Evolutionary conservation across 1,140 invertebrate species (phyloP).

Genomic region (Caenorhabditis brenneri): DNA sequence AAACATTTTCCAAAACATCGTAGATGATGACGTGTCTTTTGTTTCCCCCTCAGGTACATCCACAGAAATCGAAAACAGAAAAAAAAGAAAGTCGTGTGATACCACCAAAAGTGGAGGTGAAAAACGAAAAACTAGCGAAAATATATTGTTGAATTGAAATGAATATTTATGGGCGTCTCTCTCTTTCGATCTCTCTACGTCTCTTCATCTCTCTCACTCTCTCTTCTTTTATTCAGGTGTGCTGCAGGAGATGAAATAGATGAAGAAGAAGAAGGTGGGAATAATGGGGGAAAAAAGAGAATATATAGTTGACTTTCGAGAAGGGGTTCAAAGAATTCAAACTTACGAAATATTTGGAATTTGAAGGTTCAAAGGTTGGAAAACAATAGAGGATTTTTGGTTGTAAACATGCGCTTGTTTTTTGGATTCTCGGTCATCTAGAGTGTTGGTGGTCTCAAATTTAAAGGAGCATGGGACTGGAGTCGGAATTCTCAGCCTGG

Average conservation of each 20-base stretch:
- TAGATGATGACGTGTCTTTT: neutral
- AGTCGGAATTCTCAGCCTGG: too few species aligned
- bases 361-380: too few species aligned
- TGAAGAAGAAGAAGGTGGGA: neutral
- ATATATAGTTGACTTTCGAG: neutral
- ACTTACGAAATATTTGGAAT: neutral
- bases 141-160: constrained; percentile 23
- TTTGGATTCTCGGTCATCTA: too few species aligned
- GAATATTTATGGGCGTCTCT: constrained; percentile 37
- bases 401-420: too few species aligned
- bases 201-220: too few species aligned
- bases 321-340: too few species aligned
- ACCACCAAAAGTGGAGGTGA: neutral
- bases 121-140: neutral
- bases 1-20: neutral
- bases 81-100: constrained; percentile 1
- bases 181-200: neutral
- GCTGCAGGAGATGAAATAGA: neutral
- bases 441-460: too few species aligned
- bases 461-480: too few species aligned
- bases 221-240: neutral
- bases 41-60: neutral
- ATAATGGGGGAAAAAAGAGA: neutral
- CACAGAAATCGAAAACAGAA: neutral
- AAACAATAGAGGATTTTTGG: too few species aligned